phyloP scores from a whole-genome alignment of 2,888 invertebrate genomes.

The Acanthosepion pharaonis region DNA sequence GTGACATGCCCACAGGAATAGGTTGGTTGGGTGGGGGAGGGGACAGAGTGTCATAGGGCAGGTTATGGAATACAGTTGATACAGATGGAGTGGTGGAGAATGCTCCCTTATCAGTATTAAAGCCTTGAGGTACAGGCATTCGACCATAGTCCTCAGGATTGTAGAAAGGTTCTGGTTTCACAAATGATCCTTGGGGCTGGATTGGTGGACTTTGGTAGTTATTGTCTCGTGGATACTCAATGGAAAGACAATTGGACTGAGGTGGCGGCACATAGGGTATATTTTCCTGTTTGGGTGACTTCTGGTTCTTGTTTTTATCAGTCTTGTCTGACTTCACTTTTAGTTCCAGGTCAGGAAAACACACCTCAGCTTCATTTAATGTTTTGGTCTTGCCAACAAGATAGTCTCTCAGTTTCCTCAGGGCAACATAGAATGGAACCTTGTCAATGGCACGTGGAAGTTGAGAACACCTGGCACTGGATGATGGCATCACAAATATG shows the following conservation, averaged over 20 bases:
- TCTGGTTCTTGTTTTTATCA: conserved; percentile 51
- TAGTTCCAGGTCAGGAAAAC: conserved; percentile 71
- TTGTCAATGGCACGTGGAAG: conserved; percentile 97
- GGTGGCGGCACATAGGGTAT: conserved; percentile 38
- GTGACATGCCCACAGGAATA: conserved; percentile 41
- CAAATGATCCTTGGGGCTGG: conserved; percentile 36
- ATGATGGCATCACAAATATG: conserved; percentile 99
- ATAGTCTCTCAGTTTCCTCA: conserved; percentile 95
- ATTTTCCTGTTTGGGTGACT: conserved; percentile 46
- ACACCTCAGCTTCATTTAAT: conserved; percentile 71
- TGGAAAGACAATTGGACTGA: background rate
- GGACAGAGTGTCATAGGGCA: conserved; percentile 40
- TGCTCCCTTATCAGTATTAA: background rate
- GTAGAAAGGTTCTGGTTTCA: conserved; percentile 53
- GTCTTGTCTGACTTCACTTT: conserved; percentile 62
- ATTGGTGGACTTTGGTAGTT: background rate
- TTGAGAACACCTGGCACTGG: conserved; percentile 96
- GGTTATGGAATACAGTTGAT: conserved; percentile 34
- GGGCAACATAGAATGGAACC: conserved; percentile 95
- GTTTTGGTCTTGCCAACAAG: conserved; percentile 82
- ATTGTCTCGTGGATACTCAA: background rate
- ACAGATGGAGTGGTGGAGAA: background rate
- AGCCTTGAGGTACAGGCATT: conserved; percentile 45
- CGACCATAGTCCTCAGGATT: conserved; percentile 52
- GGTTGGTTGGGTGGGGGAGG: conserved; percentile 43